Base-by-base conservation (phyloP, 1,140 invertebrate genomes). In the Penaeus chinensis region DNA sequence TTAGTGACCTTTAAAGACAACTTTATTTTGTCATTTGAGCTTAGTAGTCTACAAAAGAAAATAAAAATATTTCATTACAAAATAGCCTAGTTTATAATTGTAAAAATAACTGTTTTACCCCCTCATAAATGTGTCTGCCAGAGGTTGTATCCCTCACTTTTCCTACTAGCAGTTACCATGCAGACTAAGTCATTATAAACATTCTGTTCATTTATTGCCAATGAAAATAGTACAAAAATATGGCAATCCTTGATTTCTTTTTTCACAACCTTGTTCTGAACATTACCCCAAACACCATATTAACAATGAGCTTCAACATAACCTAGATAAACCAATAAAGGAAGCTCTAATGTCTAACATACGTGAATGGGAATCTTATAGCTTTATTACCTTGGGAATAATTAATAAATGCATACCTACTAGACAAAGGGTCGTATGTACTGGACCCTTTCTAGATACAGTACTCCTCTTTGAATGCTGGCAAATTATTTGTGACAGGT, bases 381-480 rank as follows among this genome's bases (percentile, higher is more conserved):
- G 74, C 74, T 77, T 77, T 77, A 77, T 77, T 3, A 77, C 4
- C 32, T 77, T 77, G 32, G 74, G 74, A 77, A 32, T 22, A n/a
- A 76, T 76, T 76, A 32, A 77, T 77, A 32, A 77, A 77, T n/a
- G 74, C 1, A 4, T 77, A 77, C 20, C 74, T 77, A n/a, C 32
- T 77, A 32, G 74, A 32, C 74, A 32, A 32, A 4, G 32, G 74
- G 4, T 2, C 74, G 1, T 32, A 20, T 32, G 74, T 77, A 77
- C 19, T 77, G 22, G 32, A 77, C 62, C 79, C 1, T 61, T 82
- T 60, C 79, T 82, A 22, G n/a, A 3, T 65, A 65, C 54, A 61
- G 20, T n/a, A 3, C 22, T 4, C 24, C 20, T 22, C 1, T 24
- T 2, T 82, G 79, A 5, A 19, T 3, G 2, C n/a, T 42, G n/a